These are phyloP conservation scores for Tethea ocularis DNA, from an alignment of 2,888 invertebrate genomes.

Conservation along the genomic window DNA sequence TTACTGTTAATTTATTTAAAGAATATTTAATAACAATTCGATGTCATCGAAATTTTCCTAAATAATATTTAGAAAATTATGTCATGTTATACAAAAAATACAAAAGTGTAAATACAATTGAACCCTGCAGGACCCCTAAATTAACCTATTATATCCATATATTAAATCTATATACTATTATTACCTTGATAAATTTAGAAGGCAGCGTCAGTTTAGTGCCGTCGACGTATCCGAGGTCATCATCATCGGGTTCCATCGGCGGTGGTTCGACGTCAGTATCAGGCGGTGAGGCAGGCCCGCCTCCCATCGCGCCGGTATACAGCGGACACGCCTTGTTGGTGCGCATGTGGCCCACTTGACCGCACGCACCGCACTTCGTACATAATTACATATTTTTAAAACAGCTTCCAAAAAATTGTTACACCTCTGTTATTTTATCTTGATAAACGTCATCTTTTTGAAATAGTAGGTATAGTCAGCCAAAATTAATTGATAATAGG, in stretches of 20 bases:
- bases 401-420: neutral
- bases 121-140: neutral
- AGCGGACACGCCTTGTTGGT: constrained; percentile 99
- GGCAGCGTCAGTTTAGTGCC: constrained; percentile 97
- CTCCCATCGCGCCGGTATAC: constrained; percentile 88
- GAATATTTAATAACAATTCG: too few relatives aligned
- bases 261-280: constrained; percentile 92
- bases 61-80: neutral
- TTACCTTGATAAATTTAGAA: constrained; percentile 92
- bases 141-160: neutral
- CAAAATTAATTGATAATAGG: too few relatives aligned
- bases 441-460: neutral
- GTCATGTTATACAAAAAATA: neutral
- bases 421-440: neutral
- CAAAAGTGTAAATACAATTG: neutral
- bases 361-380: constrained; percentile 97
- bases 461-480: neutral
- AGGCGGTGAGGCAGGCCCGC: constrained; percentile 86
- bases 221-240: constrained; percentile 95
- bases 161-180: neutral
- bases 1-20: too few relatives aligned
- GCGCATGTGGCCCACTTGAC: constrained; percentile 91
- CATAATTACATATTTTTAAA: constrained; percentile 2
- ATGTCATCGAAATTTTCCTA: too few relatives aligned
- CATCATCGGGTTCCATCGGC: constrained; percentile 89